Evolutionary conservation across 1,140 invertebrate genomes (phyloP), one percentile per base, ranked within the genome.

Genomic region (Drosophila pectinifera): DNA sequence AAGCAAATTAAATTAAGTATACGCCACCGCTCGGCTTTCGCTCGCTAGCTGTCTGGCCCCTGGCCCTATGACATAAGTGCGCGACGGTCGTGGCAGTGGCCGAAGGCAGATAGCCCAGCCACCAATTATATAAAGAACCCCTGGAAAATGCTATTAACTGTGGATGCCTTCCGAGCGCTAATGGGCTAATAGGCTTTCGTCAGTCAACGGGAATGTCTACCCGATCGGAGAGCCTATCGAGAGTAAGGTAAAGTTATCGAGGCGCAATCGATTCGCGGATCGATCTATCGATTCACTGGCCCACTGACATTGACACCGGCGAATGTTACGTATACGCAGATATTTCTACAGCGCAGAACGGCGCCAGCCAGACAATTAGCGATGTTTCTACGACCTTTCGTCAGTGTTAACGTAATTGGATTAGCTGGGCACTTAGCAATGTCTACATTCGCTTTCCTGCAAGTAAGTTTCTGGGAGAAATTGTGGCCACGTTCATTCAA

Each of bases 1-100:
- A 78, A 61, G 67, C 85, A 89, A 89, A 89, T 89, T 89, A 89
- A 90, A 89, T 89, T 89, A 89, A 67, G 85, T 89, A 89, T 84
- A 80, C 77, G 80, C 73, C 69, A 74, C 41, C 65, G 80, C 73
- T 67, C 48, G 76, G 63, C 38, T 42, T 64, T 68, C 31, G 39
- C 18, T 34, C 14, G 41, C 48, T 22, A n/a, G 7, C 2, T 28
- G 62, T 5, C 48, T 51, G 24, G 28, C 63, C 68, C 42, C 34
- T 46, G 49, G 51, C 26, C 65, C 26, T 48, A 83, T 83, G 80
- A 83, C 83, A 86, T 88, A 88, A 86, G 63, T 62, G 63, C 59
- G 54, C 82, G 28, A 54, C 39, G 38, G 24, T 45, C 11, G 28
- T 58, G 57, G 28, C 24, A 22, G 45, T 53, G 67, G 48, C 28